Conservation (phyloP, 2,888 invertebrate genomes). For the Aphidoletes aphidimyza region DNA sequence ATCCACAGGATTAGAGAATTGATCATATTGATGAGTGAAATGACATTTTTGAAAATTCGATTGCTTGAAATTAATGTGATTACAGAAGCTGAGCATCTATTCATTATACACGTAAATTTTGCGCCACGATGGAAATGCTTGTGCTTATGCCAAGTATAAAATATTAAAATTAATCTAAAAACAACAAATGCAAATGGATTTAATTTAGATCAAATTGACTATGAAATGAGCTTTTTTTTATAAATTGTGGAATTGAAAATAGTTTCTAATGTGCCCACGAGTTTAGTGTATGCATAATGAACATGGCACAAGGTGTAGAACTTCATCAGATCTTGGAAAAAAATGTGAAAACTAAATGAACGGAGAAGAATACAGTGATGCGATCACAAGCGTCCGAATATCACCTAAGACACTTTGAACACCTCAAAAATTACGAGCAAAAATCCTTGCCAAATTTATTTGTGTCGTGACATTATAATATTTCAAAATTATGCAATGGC, state of each 20-base stretch:
- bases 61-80: not conserved
- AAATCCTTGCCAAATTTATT: constrained; percentile 32
- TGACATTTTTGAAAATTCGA: not conserved
- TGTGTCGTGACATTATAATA: not conserved
- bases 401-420: too few relatives aligned
- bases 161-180: not conserved
- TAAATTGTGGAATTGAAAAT: not conserved
- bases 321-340: too few relatives aligned
- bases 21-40: not conserved
- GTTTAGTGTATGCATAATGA: not conserved
- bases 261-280: not conserved
- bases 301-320: not conserved
- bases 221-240: not conserved
- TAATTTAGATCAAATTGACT: not conserved
- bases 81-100: not conserved
- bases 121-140: not conserved
- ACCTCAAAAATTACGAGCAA: not conserved
- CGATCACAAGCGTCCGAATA: too few relatives aligned
- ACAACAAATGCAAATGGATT: not conserved
- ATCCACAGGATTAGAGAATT: too few relatives aligned
- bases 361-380: too few relatives aligned
- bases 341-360: not conserved
- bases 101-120: not conserved
- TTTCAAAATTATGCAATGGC: not conserved
- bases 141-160: constrained; percentile 19